Evolutionary conservation across 2,113 vertebrate species (phyloP).

Genomic region (Chionis minor): DNA sequence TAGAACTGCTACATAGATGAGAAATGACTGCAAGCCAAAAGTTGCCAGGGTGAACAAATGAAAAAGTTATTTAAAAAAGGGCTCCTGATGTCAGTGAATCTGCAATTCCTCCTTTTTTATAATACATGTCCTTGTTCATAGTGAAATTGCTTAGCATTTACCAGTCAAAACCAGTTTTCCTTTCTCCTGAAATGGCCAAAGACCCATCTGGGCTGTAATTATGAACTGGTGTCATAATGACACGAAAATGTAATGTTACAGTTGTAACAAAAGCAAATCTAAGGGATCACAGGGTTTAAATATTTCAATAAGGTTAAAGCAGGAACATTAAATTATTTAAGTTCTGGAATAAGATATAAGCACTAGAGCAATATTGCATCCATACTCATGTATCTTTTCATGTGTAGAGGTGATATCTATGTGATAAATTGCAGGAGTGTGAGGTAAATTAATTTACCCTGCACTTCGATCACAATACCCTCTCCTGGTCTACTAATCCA

Average conservation of each 20-base stretch:
- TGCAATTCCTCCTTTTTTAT: background rate
- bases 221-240: background rate
- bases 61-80: background rate
- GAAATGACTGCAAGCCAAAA: slow-evolving; percentile 35
- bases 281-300: slow-evolving; percentile 37
- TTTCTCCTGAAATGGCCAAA: background rate
- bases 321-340: slow-evolving; percentile 53
- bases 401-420: slow-evolving; percentile 5
- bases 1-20: slow-evolving; percentile 22
- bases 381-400: slow-evolving; percentile 29
- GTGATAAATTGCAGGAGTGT: slow-evolving; percentile 35
- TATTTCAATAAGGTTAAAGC: slow-evolving; percentile 64
- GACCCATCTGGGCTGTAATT: background rate
- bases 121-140: background rate
- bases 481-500: slow-evolving; percentile 39
- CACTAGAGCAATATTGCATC: slow-evolving; percentile 30
- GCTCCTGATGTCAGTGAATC: background rate
- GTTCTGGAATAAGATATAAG: slow-evolving; percentile 46
- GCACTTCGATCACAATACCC: slow-evolving; percentile 55
- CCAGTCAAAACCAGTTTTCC: background rate
- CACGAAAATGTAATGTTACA: background rate
- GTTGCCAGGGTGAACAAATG: background rate
- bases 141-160: background rate
- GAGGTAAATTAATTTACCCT: slow-evolving; percentile 62
- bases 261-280: slow-evolving; percentile 50